These are phyloP conservation scores for Parnassius smintheus DNA, from an alignment of 2,888 invertebrate genomes.

Conservation along the genomic window DNA sequence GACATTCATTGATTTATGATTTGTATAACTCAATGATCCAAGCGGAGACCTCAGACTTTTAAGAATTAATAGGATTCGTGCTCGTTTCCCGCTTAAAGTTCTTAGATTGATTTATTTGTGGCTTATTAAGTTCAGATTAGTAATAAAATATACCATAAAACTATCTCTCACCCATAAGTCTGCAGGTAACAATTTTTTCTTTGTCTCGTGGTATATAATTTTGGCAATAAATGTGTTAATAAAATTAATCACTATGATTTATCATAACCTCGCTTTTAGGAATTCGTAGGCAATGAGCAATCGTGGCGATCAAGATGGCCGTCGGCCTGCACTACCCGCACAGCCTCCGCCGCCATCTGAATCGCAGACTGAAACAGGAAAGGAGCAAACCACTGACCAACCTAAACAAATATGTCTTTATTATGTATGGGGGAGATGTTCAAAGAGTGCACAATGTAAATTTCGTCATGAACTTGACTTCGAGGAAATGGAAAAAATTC, in stretches of 20 bases:
- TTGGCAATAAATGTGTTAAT: too few relatives aligned
- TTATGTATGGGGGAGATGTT: constrained; percentile 65
- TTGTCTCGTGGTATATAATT: too few relatives aligned
- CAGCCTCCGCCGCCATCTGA: constrained; percentile 42
- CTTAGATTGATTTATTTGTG: constrained; percentile 2
- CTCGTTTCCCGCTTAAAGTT: too few relatives aligned
- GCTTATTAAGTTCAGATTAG: too few relatives aligned
- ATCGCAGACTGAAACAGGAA: constrained; percentile 38
- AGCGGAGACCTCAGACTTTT: too few relatives aligned
- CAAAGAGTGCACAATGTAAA: constrained; percentile 54
- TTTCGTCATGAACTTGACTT: constrained; percentile 58
- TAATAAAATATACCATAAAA: too few relatives aligned
- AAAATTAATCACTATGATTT: background rate
- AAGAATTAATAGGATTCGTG: too few relatives aligned
- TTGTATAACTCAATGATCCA: too few relatives aligned
- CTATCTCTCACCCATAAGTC: too few relatives aligned
- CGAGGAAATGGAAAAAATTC: constrained; percentile 56
- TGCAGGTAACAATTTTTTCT: too few relatives aligned
- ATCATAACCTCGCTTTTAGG: constrained; percentile 7
- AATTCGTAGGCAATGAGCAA: constrained; percentile 41
- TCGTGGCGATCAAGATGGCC: constrained; percentile 54
- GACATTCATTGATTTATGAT: too few relatives aligned
- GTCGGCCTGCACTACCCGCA: constrained; percentile 48
- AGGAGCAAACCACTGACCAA: constrained; percentile 31
- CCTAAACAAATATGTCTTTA: constrained; percentile 52